Percentiles rank a stretch among this genome's conserved stretches.
Evolutionary conservation across 1,140 invertebrate genomes (phyloP).

Genomic region (Macrobrachium nipponense): DNA sequence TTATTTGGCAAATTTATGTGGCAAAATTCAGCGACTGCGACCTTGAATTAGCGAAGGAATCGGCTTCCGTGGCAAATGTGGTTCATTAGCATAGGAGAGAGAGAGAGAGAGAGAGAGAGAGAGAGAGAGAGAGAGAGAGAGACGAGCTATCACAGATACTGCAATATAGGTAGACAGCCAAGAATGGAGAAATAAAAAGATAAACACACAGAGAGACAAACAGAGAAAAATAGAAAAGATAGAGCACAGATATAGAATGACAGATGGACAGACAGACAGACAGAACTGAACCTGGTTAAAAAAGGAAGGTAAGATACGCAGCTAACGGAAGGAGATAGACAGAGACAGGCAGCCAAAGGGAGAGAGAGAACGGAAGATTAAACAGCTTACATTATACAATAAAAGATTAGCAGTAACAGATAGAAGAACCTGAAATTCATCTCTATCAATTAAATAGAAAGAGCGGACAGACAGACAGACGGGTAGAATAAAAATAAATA

Average conservation of each 20-base stretch:
- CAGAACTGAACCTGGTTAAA: not conserved
- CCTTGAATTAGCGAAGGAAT: no score
- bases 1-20: no score
- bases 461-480: no score
- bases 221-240: not conserved
- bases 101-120: conserved; percentile 12
- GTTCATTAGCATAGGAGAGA: no score
- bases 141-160: not conserved
- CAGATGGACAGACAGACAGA: not conserved
- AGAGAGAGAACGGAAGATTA: not conserved
- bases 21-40: no score
- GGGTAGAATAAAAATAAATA: no score
- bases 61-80: no score
- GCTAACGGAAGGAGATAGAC: not conserved
- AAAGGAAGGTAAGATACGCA: not conserved
- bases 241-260: not conserved
- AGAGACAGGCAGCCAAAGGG: not conserved
- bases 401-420: not conserved
- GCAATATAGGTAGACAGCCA: not conserved
- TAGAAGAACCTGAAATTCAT: not conserved
- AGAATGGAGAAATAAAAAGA: not conserved
- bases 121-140: conserved; percentile 18
- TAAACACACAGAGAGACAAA: not conserved
- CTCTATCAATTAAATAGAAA: no score
- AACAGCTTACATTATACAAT: not conserved